Percentiles rank a stretch among this genome's conserved stretches.
Evolutionary conservation across 2,797 vertebrate genomes (phyloP).

Genomic region (Somateria mollissima): DNA sequence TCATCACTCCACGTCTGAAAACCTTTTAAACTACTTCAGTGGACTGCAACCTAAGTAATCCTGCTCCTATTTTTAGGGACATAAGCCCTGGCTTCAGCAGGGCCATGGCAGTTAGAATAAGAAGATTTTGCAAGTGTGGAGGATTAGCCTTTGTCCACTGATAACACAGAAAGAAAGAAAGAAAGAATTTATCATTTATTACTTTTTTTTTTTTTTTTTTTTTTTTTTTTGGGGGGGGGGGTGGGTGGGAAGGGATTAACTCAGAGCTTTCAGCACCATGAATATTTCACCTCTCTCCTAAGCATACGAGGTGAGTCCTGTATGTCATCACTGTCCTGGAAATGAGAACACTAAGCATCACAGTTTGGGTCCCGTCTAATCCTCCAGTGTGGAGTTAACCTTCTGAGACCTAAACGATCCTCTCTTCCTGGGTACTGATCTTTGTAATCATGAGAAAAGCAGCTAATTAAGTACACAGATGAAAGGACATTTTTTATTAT

Average conservation of each 20-base stretch:
- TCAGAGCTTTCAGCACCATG: not conserved
- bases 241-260: not conserved
- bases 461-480: conserved; percentile 47
- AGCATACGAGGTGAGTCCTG: not conserved
- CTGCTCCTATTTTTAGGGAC: conserved; percentile 81
- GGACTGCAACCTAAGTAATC: conserved; percentile 79
- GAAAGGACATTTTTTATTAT: conserved; percentile 38
- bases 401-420: conserved; percentile 57
- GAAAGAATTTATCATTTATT: conserved; percentile 28
- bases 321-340: conserved; percentile 13
- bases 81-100: conserved; percentile 78
- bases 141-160: conserved; percentile 74
- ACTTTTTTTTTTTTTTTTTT: no score
- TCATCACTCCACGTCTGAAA: conserved; percentile 50
- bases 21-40: conserved; percentile 74
- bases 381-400: conserved; percentile 52
- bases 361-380: conserved; percentile 42
- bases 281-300: conserved; percentile 3
- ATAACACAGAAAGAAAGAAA: conserved; percentile 60
- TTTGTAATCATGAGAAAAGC: conserved; percentile 44
- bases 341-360: conserved; percentile 33
- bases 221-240: not conserved
- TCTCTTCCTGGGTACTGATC: conserved; percentile 47
- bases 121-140: conserved; percentile 81
- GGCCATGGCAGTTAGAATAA: conserved; percentile 76